Percentiles rank a stretch among this genome's conserved stretches.
Conservation (phyloP, 2,888 invertebrate species). For the Boloria selene region DNA sequence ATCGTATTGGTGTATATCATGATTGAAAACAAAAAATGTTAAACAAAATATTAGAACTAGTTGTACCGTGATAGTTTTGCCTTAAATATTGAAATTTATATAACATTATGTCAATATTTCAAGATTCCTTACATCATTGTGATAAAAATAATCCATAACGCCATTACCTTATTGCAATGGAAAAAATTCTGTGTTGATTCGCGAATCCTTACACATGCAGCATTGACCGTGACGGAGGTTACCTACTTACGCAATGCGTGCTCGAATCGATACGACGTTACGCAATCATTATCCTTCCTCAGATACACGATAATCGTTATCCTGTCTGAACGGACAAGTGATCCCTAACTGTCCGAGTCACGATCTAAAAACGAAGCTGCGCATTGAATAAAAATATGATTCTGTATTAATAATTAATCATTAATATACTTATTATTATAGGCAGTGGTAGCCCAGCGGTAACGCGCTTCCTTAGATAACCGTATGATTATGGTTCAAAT, state of each 20-base stretch:
- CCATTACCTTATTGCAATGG: neutral
- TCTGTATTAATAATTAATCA: too few species aligned
- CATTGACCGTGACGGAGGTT: constrained; percentile 49
- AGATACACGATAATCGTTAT: constrained; percentile 34
- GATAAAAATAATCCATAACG: neutral
- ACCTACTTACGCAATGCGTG: constrained; percentile 62
- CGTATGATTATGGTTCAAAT: too few species aligned
- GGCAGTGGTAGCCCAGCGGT: too few species aligned
- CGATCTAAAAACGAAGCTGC: constrained; percentile 15
- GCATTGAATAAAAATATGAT: neutral
- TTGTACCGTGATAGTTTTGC: too few species aligned
- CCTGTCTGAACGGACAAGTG: constrained; percentile 36
- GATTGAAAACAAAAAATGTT: too few species aligned
- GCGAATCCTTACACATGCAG: constrained; percentile 70
- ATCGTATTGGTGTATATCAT: too few species aligned
- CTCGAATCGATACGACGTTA: constrained; percentile 63
- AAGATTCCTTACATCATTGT: neutral
- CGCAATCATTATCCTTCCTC: constrained; percentile 58
- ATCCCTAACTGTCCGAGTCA: constrained; percentile 29
- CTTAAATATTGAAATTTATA: too few species aligned
- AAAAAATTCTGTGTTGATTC: constrained; percentile 17
- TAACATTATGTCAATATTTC: neutral
- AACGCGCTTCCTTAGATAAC: too few species aligned
- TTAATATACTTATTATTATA: too few species aligned
- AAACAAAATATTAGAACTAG: too few species aligned